Base-by-base conservation (phyloP, 1,140 invertebrate species). In the Cryptotermes secundus region DNA sequence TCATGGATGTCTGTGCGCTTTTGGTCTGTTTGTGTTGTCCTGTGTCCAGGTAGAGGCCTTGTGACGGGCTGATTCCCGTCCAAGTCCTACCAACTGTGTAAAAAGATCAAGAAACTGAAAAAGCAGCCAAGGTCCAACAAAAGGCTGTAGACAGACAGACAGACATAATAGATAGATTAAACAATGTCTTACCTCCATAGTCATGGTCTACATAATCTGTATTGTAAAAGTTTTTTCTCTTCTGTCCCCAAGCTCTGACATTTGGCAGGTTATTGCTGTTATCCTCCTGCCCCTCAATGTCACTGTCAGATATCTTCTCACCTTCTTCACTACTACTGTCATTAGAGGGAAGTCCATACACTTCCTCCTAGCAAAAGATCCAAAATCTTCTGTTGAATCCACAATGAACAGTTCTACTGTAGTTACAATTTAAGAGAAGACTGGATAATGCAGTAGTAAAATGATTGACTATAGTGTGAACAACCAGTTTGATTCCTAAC, bases 191-290 rank as follows among this genome's bases (percentile, higher is more conserved):
- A 87, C 91, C 94, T 65, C 94, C 93, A 92, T 95, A 96, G 90
- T 97, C 96, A 86, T 94, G 92, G 91, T 97, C 96, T 26, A 97
- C 93, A 90, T 96, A 97, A 91, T 97, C 96, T 1, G 96, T 96
- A 79, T 94, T 94, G 89, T 97, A 97, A 89, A 94, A 98, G 72
- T 92, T 91, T 86, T 90, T 92, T 86, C 95, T 95, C 85, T 95
- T 95, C 87, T 93, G 94, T 22, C 97, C 97, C 97, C 97, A 98
- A 34, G 96, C 96, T 90, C 94, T 94, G 22, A 92, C 91, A 89
- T 97, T 92, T 12, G 96, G 96, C 79, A 97, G 89, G 86, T 92
- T 90, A 86, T 92, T 90, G 88, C 45, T 49, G 45, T 94, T 93
- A 86, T 93, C 92, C 88, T 91, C 59, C 12, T 72, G 26, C 91